These are phyloP conservation scores for Caerostris extrusa DNA, from an alignment of 1,140 invertebrate species.

Conservation along the genomic window DNA sequence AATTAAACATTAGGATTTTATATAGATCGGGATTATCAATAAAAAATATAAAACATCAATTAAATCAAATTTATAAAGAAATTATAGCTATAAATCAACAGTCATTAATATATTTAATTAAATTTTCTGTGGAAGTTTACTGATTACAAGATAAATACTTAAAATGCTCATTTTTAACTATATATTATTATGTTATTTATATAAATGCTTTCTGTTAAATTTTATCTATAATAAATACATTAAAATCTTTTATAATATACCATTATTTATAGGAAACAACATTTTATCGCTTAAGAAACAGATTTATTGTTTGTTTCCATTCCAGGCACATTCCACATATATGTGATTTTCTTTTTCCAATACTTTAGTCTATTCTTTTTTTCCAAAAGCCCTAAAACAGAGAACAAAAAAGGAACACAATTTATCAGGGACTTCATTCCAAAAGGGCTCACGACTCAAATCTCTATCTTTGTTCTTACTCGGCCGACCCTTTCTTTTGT, in stretches of 20 bases:
- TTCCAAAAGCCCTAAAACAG: background rate
- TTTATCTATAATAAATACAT: background rate
- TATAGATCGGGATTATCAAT: too few species aligned
- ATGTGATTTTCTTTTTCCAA: background rate
- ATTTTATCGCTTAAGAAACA: background rate
- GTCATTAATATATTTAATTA: too few species aligned
- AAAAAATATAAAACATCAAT: too few species aligned
- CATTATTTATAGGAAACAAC: background rate
- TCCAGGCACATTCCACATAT: background rate
- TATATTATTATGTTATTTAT: too few species aligned
- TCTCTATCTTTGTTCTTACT: conserved; percentile 28
- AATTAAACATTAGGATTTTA: too few species aligned
- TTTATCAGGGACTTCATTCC: conserved; percentile 21
- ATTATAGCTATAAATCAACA: too few species aligned
- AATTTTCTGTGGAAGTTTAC: too few species aligned
- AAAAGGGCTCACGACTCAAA: background rate
- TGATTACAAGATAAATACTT: too few species aligned
- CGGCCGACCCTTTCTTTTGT: background rate
- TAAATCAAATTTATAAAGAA: too few species aligned
- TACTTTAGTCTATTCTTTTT: background rate
- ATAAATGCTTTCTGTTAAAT: background rate
- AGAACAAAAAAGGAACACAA: background rate
- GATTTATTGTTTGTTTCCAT: background rate
- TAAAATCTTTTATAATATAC: too few species aligned
- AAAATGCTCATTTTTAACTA: too few species aligned